Evolutionary conservation across 2,113 vertebrate genomes (phyloP), one percentile per base, ranked within the genome.

Genomic region (Nestor notabilis): DNA sequence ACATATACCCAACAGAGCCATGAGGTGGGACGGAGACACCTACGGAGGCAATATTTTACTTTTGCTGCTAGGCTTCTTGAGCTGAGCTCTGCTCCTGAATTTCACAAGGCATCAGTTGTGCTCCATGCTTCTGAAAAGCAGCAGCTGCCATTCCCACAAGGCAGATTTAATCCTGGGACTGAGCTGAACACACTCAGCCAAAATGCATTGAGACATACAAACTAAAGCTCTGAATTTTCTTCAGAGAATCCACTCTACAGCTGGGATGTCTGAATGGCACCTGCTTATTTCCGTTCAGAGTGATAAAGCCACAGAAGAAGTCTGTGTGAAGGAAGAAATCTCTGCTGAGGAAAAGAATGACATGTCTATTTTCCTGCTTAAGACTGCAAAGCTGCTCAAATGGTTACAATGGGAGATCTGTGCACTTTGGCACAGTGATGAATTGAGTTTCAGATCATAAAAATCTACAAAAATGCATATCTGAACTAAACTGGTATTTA

Each of bases 401-500:
- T 12, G 21, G 64, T 68, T 83, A 72, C 66, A 87, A 7, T 37
- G 46, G 81, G 47, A 84, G 56, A 76, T 70, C 74, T 76, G 52
- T 89, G 83, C 80, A 87, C 86, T 90, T 92, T 69, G 79, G 66
- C 63, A 91, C 75, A 96, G 82, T 84, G 33, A 93, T 92, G 69
- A 96, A 90, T 7, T 66, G 49, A 79, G 77, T 75, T 95, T 89
- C 78, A 93, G 46, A 91, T 94, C 39, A 92, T 23, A 92, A 93
- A 93, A 89, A 87, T 85, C 74, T 83, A 64, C 77, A 82, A 93
- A 94, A 95, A 92, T 83, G 70, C 63, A 4, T 84, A 89, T 90
- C 89, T 92, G 52, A 95, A 91, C 44, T 87, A 82, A 96, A 77
- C 74, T 80, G 80, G 70, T 94, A 95, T 92, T 95, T 89, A 97